Percentiles rank a stretch among this genome's conserved stretches.
These are phyloP conservation scores for Apamea crenata DNA, from an alignment of 2,888 invertebrate genomes.

Conservation along the genomic window DNA sequence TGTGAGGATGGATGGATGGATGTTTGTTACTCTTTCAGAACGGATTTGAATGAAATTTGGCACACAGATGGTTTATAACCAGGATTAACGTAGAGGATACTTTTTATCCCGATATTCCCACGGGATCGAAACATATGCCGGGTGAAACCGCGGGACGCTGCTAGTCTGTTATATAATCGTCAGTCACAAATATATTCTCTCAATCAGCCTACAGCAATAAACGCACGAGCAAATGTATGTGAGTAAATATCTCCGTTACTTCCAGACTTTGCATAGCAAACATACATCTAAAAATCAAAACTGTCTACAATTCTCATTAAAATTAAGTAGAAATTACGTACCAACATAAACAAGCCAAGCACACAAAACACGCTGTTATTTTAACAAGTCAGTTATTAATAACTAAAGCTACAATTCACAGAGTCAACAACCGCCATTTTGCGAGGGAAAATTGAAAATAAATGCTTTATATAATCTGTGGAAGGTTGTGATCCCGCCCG, in stretches of 20 bases:
- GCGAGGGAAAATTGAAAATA: conserved; percentile 53
- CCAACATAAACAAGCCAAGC: conserved; percentile 23
- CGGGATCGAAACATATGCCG: too few relatives aligned
- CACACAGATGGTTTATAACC: too few relatives aligned
- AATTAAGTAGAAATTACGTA: not conserved
- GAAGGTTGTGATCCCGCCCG: conserved; percentile 57
- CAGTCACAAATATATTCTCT: not conserved
- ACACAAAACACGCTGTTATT: conserved; percentile 35
- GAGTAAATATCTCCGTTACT: not conserved
- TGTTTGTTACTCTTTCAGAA: too few relatives aligned
- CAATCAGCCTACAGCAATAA: not conserved
- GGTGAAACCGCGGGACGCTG: too few relatives aligned
- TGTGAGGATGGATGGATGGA: too few relatives aligned
- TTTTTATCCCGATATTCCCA: too few relatives aligned
- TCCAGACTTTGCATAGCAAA: conserved; percentile 20
- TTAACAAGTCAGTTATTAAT: conserved; percentile 33
- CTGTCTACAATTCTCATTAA: conserved; percentile 4
- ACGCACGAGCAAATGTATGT: not conserved
- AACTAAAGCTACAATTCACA: conserved; percentile 49
- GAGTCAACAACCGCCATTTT: conserved; percentile 54
- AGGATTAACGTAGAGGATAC: too few relatives aligned
- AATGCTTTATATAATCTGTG: conserved; percentile 50
- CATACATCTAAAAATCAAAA: conserved; percentile 1
- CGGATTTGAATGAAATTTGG: too few relatives aligned
- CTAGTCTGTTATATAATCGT: not conserved